A percentile compares a stretch with the other conserved stretches of the same genome.
phyloP scores from a whole-genome alignment of 2,797 vertebrate species.

The Myoxocephalus aenaeus region DNA sequence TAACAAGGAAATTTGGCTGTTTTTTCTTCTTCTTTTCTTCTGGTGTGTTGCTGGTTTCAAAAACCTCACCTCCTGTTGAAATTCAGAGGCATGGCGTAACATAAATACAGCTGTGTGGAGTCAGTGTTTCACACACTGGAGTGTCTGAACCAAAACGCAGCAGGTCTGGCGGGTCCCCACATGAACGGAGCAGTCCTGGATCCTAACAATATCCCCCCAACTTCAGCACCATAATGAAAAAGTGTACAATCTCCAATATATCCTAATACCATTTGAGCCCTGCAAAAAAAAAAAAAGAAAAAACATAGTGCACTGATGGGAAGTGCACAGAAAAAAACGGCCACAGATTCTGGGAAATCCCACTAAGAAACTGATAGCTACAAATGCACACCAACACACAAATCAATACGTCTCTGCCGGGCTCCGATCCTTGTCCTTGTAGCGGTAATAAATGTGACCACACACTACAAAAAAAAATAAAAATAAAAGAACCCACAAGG shows the following conservation, averaged over 20 bases:
- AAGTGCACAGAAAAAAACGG: no score
- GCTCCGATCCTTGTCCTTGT: slow-evolving; percentile 45
- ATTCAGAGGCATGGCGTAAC: slow-evolving; percentile 47
- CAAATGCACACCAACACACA: slow-evolving; percentile 60
- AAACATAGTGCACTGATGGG: slow-evolving; percentile 49
- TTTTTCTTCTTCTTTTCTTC: background rate
- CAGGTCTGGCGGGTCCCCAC: background rate
- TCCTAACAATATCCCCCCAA: slow-evolving; percentile 21
- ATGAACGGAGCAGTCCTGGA: slow-evolving; percentile 18
- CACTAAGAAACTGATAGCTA: slow-evolving; percentile 74
- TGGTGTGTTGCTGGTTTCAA: slow-evolving; percentile 12
- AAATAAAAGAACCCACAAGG: background rate
- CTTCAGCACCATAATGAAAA: slow-evolving; percentile 30
- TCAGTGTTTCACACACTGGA: slow-evolving; percentile 25
- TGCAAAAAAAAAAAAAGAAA: slow-evolving; percentile 12
- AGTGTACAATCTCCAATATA: slow-evolving; percentile 25
- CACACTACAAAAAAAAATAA: slow-evolving; percentile 41
- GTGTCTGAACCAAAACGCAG: slow-evolving; percentile 14
- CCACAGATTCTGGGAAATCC: slow-evolving; percentile 75
- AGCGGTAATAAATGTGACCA: slow-evolving; percentile 49
- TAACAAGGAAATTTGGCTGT: background rate
- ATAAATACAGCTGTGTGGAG: slow-evolving; percentile 61
- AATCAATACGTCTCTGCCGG: slow-evolving; percentile 73
- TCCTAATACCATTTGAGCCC: background rate
- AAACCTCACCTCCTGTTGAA: slow-evolving; percentile 48